A percentile compares a stretch with the other conserved stretches of the same genome.
These are phyloP conservation scores for Drosophila vallismaia DNA, from an alignment of 2,888 invertebrate genomes.

Conservation along the genomic window DNA sequence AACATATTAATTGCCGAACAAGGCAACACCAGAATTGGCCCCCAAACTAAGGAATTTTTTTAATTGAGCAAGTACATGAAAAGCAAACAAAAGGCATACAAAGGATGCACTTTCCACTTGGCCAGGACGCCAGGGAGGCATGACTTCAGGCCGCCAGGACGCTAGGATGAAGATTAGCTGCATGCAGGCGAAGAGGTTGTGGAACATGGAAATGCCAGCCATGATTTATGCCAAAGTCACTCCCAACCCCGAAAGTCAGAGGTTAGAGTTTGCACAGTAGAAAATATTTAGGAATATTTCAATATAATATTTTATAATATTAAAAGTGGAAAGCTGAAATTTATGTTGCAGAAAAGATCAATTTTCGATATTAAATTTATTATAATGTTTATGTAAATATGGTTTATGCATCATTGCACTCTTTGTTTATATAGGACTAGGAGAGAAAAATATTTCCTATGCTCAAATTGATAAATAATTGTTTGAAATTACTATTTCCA, in stretches of 20 bases:
- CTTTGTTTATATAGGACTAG: too few relatives aligned
- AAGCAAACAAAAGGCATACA: constrained; percentile 55
- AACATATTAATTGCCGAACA: constrained; percentile 70
- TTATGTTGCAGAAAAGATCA: not conserved
- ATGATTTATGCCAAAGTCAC: constrained; percentile 65
- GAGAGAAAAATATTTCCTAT: too few relatives aligned
- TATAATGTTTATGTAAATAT: too few relatives aligned
- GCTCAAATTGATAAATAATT: too few relatives aligned
- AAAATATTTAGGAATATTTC: not conserved
- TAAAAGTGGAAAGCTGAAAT: not conserved
- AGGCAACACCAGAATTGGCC: constrained; percentile 46
- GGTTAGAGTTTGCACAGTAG: constrained; percentile 7
- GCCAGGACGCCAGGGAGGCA: constrained; percentile 20
- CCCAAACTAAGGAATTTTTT: constrained; percentile 59
- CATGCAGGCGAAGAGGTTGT: constrained; percentile 7
- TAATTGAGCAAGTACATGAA: constrained; percentile 65
- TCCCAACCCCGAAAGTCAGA: constrained; percentile 20
- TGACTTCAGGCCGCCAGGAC: constrained; percentile 15
- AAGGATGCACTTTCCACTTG: constrained; percentile 58
- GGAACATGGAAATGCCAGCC: constrained; percentile 70
- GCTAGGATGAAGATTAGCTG: constrained; percentile 58
- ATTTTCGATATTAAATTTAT: not conserved
- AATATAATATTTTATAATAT: too few relatives aligned
- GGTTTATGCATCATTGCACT: too few relatives aligned
- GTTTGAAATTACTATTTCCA: too few relatives aligned